Base-by-base conservation (phyloP, 23 tunicate species). In the Botrylloides violaceus region DNA sequence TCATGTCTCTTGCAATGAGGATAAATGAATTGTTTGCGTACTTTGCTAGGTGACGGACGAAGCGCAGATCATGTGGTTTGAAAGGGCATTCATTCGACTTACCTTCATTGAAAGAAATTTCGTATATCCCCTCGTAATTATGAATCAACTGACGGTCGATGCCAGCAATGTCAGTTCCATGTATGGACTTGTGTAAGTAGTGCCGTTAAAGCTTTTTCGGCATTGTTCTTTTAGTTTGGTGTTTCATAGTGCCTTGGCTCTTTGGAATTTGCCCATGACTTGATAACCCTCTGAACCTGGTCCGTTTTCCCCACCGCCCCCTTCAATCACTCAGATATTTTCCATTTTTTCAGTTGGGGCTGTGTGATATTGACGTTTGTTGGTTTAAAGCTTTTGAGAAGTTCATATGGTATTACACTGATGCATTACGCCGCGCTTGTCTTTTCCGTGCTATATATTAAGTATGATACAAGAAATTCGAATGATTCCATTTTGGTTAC, bases 11-110 rank as follows among this genome's bases (percentile, higher is more conserved):
- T n/a, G n/a, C n/a, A n/a, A n/a, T n/a, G n/a, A n/a, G n/a, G n/a
- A n/a, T n/a, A n/a, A n/a, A n/a, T 60, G 20, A 1, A 29, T 30
- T 24, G 31, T 23, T 64, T 64, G 0, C 2, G 5, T 22, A 7
- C 21, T 33, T 64, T 43, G 21, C 19, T 53, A 93, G 94, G 94
- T 93, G 30, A 81, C 66, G 6, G 75, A 77, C 4, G 71, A 70
- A 25, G 98, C 98, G 4, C 36, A 58, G 25, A 29, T 86, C 27
- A 93, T 86, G 89, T 81, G 94, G 94, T 93, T 76, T 60, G 98
- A 93, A 38, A 58, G 48, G 31, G 5, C 76, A 2, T 77, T 74
- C 65, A 65, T 76, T 29, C 5, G 76, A 25, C 36, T 76, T 3
- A 57, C 76, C 37, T 84, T 73, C 68, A 33, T 85, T 24, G 94